Base-by-base conservation (phyloP, 2,797 vertebrate genomes). In the Bryconaethiops microstoma region DNA sequence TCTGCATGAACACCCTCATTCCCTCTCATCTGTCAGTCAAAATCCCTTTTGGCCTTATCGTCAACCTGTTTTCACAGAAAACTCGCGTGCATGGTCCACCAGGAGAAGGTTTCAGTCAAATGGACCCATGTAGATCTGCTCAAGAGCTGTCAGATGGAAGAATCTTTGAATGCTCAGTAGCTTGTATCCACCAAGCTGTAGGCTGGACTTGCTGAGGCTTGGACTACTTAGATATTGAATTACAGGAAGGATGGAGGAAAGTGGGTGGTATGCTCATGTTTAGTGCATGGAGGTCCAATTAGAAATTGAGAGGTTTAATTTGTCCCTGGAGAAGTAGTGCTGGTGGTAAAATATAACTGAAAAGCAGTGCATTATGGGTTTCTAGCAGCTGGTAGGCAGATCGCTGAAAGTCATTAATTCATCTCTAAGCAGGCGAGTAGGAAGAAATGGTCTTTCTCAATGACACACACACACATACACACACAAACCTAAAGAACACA, bases 221-320 rank as follows among this genome's bases (percentile, higher is more conserved):
- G 40, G n/a, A 68, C 12, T 71, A n/a, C 16, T 71, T 54, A 25
- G 14, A 50, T 48, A 14, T 21, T 54, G 48, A 54, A 54, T 55
- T 72, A 72, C 50, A 54, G 70, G 25, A 73, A 35, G 14, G 23
- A 25, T 7, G 48, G 52, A 52, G 68, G 17, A 16, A 14, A 17
- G 13, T 29, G n/a, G n/a, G 67, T 13, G 40, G 67, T 21, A 48
- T 17, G 45, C 45, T 64, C 14, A 45, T 73, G 77, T 73, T 69
- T 48, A 73, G 45, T n/a, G n/a, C 13, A 73, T 40, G 59, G n/a
- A 17, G 68, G 13, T 50, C 48, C 68, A 71, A 52, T 52, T 71
- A 72, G 62, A 65, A 62, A 67, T 50, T 52, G 69, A 16, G 48
- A 17, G 40, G 23, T 23, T 57, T 74, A 74, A 80, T 80, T 80